A percentile compares a stretch with the other conserved stretches of the same genome.
phyloP scores from a whole-genome alignment of 2,888 invertebrate genomes.

The Rhopalosiphum nymphaeae region DNA sequence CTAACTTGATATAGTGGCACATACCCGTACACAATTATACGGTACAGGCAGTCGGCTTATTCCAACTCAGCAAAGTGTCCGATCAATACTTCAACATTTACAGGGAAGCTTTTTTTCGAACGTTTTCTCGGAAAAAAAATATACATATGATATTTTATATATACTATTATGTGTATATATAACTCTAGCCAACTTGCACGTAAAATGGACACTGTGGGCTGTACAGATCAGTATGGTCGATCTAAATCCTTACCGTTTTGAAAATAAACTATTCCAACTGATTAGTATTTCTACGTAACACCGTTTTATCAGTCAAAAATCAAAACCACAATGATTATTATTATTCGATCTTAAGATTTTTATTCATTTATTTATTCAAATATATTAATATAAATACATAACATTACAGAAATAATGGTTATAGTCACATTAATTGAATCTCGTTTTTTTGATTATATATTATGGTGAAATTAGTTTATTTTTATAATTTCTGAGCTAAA shows the following conservation, averaged over 20 bases:
- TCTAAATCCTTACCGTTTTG: background rate
- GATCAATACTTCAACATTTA: slow-evolving; percentile 2
- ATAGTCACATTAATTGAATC: background rate
- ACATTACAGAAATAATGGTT: background rate
- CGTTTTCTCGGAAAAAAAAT: background rate
- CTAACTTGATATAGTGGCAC: background rate
- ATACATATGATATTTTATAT: background rate
- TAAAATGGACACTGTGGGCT: background rate
- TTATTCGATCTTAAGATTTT: background rate
- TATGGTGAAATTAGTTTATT: background rate
- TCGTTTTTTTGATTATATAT: background rate
- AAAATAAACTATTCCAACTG: background rate
- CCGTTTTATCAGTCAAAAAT: background rate
- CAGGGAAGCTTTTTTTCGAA: background rate
- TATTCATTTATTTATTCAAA: background rate
- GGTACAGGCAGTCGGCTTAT: background rate
- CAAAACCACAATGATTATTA: background rate
- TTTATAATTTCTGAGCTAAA: background rate
- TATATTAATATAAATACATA: background rate
- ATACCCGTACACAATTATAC: background rate
- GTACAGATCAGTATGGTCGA: background rate
- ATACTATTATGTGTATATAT: background rate
- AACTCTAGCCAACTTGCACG: background rate
- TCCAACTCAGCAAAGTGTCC: background rate
- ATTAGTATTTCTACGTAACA: background rate